Base-by-base conservation (phyloP, 2,888 invertebrate species). In the Prosopocoilus inquinatus region DNA sequence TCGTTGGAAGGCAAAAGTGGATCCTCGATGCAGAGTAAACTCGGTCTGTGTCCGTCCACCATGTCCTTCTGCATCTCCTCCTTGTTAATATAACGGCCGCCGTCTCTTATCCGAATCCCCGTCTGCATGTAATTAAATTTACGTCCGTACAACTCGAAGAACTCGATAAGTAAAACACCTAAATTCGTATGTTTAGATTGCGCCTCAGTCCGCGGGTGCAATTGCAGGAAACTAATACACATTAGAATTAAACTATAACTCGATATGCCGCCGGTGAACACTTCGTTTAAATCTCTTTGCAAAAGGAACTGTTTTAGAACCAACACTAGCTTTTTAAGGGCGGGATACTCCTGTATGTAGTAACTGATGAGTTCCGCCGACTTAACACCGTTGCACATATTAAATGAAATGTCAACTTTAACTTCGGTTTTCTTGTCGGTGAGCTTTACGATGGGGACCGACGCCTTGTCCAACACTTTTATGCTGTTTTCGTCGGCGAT, bases 231-330 rank as follows among this genome's bases (percentile, higher is more conserved):
- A 82, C 95, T 96, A 79, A 98, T 94, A 76, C 95, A 94, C 91
- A 99, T 94, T 65, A 99, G 87, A 77, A 98, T 97, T 68, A 99
- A 86, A 74, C 96, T 95, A 82, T 99, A 99, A 59, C 97, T 98
- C 67, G 96, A 96, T 78, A 99, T 96, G 76, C 99, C 99, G 63
- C 99, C 97, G 62, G 96, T 97, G 82, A 97, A 99, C 71, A 99
- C 98, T 84, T 99, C 98, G 80, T 99, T 99, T 73, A 99, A 86
- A 82, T 97, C 96, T 72, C 98, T 87, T 81, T 98, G 95, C 65
- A 96, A 84, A 64, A 99, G 87, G 82, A 98, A 99, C 83, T 99
- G 98, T 82, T 99, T 99, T 69, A 99, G 83, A 59, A 99, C 95
- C 80, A 98, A 89, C 71, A 98, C 96, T 74, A 99, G 82, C 71